Evolutionary conservation across 2,113 vertebrate species (phyloP).

Genomic region (Rhinogobius similis): DNA sequence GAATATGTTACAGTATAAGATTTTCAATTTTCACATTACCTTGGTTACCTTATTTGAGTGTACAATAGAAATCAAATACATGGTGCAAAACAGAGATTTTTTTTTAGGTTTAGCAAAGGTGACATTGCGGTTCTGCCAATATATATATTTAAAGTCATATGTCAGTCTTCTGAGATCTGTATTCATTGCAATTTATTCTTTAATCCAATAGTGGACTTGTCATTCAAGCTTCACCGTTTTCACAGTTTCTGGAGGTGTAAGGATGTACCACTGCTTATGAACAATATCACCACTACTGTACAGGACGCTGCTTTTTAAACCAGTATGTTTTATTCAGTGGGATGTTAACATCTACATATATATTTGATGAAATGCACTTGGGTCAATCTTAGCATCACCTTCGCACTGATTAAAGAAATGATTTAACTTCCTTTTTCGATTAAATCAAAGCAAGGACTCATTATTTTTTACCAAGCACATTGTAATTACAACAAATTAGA

Average conservation of each 20-base stretch:
- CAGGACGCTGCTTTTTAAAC: conserved; percentile 23
- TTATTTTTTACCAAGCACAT: conserved; percentile 2
- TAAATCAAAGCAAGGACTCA: neutral
- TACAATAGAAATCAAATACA: neutral
- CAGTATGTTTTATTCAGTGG: conserved; percentile 34
- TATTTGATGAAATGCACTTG: conserved; percentile 26
- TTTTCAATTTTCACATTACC: neutral
- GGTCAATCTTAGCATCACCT: neutral
- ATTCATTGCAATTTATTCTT: conserved; percentile 41
- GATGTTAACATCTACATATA: conserved; percentile 25
- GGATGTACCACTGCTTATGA: conserved; percentile 36
- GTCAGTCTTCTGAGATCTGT: conserved; percentile 31
- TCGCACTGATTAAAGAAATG: neutral
- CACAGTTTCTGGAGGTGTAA: conserved; percentile 37
- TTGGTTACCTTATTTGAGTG: neutral
- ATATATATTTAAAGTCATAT: conserved; percentile 40
- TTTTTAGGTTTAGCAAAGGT: neutral
- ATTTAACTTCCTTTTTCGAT: neutral
- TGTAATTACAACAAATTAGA: neutral
- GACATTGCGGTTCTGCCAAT: neutral
- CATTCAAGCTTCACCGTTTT: conserved; percentile 51
- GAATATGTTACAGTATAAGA: neutral
- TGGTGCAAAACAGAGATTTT: neutral
- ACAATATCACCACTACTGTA: conserved; percentile 46
- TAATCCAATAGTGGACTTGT: conserved; percentile 27